These are phyloP conservation scores for Aramus guarauna DNA, from an alignment of 2,113 vertebrate genomes.

Conservation along the genomic window DNA sequence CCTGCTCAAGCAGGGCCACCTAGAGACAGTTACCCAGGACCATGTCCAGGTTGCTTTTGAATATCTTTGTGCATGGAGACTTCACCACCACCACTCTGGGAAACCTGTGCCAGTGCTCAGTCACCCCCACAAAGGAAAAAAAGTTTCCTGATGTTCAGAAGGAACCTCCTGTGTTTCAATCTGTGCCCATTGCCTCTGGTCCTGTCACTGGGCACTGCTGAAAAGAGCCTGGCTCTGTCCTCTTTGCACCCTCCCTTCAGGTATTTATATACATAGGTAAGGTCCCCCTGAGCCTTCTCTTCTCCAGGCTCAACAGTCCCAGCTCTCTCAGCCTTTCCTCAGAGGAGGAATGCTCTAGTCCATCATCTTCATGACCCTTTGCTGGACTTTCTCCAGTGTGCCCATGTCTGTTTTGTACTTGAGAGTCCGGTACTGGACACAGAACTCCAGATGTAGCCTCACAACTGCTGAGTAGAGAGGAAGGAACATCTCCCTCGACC, in stretches of 20 bases:
- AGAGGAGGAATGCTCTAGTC: not conserved
- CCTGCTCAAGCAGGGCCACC: not conserved
- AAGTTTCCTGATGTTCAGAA: no score
- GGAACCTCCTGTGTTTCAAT: no score
- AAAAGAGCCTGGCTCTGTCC: not conserved
- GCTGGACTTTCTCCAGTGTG: not conserved
- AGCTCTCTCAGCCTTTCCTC: not conserved
- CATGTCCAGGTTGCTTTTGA: not conserved
- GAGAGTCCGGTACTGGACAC: not conserved
- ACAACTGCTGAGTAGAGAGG: not conserved
- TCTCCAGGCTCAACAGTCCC: not conserved
- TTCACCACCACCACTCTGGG: not conserved
- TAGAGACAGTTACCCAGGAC: not conserved
- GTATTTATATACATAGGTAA: not conserved
- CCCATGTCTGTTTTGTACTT: not conserved
- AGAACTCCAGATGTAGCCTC: not conserved
- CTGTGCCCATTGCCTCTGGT: not conserved
- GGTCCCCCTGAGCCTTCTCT: not conserved
- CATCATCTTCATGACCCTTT: not conserved
- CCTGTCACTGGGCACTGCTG: not conserved
- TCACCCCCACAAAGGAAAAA: not conserved
- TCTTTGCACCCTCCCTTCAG: not conserved
- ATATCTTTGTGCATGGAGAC: not conserved
- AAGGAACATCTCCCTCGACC: not conserved
- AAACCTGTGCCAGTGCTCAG: accelerated